Evolutionary conservation across 1,140 invertebrate genomes (phyloP).

Genomic region (Leguminivora glycinivorella): DNA sequence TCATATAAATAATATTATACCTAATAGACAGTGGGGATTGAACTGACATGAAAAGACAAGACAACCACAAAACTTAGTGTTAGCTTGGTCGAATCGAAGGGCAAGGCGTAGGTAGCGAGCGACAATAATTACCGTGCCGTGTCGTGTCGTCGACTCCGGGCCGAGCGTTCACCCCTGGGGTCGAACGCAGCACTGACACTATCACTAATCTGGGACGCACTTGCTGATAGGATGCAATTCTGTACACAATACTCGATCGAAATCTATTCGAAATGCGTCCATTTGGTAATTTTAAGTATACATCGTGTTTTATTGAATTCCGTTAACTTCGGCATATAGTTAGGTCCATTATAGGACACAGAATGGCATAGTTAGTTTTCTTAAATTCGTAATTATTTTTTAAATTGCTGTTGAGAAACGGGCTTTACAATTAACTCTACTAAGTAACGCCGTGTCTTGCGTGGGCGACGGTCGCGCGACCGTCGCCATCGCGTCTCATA

Average conservation of each 20-base stretch:
- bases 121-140: slow-evolving; percentile 66
- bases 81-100: slow-evolving; percentile 49
- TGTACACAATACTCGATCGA: background rate
- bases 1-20: too few relatives aligned
- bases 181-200: slow-evolving; percentile 51
- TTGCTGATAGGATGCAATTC: slow-evolving; percentile 16
- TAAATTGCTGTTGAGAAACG: too few relatives aligned
- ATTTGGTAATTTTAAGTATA: background rate
- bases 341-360: too few relatives aligned
- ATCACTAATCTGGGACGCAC: slow-evolving; percentile 54
- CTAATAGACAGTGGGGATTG: slow-evolving; percentile 3
- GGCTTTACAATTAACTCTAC: too few relatives aligned
- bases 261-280: background rate
- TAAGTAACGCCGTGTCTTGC: too few relatives aligned
- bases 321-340: too few relatives aligned
- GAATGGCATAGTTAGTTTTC: too few relatives aligned
- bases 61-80: slow-evolving; percentile 20
- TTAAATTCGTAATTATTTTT: too few relatives aligned
- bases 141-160: slow-evolving; percentile 64
- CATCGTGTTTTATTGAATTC: too few relatives aligned
- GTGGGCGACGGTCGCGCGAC: too few relatives aligned
- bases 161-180: slow-evolving; percentile 68
- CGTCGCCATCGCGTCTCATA: too few relatives aligned
- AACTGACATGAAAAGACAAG: slow-evolving; percentile 31
- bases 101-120: slow-evolving; percentile 51